Evolutionary conservation across 2,888 invertebrate species (phyloP).

Genomic region (Aphidius colemani): DNA sequence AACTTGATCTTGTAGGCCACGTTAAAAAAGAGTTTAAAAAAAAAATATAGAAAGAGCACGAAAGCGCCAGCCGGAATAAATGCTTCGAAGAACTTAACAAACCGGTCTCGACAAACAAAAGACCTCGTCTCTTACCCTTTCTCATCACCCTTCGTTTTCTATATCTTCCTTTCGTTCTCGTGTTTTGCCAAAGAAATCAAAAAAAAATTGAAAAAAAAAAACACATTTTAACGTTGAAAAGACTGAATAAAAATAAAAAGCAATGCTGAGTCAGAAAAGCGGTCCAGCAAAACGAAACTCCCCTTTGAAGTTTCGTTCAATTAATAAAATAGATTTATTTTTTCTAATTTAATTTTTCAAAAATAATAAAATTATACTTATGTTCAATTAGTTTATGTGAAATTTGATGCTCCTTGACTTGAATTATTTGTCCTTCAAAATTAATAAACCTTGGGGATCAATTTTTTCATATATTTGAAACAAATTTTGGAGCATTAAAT

Average conservation of each 20-base stretch:
- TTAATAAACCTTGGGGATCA: neutral
- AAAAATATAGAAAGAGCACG: conserved; percentile 24
- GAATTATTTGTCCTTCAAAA: neutral
- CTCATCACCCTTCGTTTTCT: conserved; percentile 18
- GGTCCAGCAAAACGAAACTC: conserved; percentile 35
- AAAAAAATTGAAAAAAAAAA: conserved; percentile 6
- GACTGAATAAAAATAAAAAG: conserved; percentile 19
- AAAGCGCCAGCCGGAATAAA: conserved; percentile 45
- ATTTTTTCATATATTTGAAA: neutral
- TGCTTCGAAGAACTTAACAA: conserved; percentile 52
- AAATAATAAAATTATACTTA: neutral
- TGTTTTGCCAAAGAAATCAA: neutral
- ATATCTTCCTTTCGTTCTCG: conserved; percentile 13
- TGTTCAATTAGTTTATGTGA: neutral
- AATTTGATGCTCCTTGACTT: neutral
- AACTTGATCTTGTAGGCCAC: conserved; percentile 27
- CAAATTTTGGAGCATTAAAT: no score
- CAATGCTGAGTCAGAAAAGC: conserved; percentile 41
- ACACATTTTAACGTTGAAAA: conserved; percentile 6
- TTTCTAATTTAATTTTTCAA: neutral
- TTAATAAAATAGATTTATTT: conserved; percentile 20
- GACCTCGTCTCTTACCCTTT: conserved; percentile 32
- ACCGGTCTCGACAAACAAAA: conserved; percentile 54
- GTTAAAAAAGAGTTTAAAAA: conserved; percentile 6
- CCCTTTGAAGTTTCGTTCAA: conserved; percentile 13